These are phyloP conservation scores for Grantiella picta DNA, from an alignment of 2,113 vertebrate genomes.

Conservation along the genomic window DNA sequence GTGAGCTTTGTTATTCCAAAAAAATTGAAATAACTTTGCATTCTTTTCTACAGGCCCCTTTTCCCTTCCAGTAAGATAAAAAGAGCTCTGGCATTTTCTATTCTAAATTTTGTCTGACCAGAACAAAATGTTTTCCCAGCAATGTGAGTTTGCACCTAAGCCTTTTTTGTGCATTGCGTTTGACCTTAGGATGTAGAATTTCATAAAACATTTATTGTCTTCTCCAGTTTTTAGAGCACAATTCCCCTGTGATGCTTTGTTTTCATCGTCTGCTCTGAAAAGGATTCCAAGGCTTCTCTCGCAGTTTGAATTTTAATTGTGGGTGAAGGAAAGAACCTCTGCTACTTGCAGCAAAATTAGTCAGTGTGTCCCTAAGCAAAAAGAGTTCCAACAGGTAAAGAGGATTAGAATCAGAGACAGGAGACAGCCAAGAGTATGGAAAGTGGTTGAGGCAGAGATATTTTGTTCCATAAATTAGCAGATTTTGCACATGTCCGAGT, in stretches of 20 bases:
- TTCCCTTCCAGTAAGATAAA: not conserved
- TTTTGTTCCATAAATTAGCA: not conserved
- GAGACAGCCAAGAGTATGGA: not conserved
- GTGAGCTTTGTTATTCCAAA: not conserved
- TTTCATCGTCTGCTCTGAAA: not conserved
- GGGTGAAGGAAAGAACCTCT: not conserved
- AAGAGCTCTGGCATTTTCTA: not conserved
- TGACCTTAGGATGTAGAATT: constrained; percentile 21
- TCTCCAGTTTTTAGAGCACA: constrained; percentile 24
- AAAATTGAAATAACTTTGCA: not conserved
- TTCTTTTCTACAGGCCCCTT: not conserved
- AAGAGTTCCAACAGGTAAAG: not conserved
- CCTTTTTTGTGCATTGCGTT: not conserved
- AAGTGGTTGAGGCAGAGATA: not conserved
- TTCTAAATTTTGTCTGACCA: not conserved
- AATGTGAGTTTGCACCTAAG: not conserved
- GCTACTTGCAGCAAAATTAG: not conserved
- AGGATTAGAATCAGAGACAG: not conserved
- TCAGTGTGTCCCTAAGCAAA: not conserved
- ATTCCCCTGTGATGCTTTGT: constrained; percentile 1
- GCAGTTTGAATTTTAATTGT: not conserved
- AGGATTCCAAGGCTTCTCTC: not conserved
- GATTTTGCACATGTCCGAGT: not conserved
- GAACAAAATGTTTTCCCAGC: not conserved
- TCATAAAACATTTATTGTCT: constrained; percentile 40